Evolutionary conservation across 92 coral and sea anemone genomes (phyloP).

Genomic region (Phenganax marumi): DNA sequence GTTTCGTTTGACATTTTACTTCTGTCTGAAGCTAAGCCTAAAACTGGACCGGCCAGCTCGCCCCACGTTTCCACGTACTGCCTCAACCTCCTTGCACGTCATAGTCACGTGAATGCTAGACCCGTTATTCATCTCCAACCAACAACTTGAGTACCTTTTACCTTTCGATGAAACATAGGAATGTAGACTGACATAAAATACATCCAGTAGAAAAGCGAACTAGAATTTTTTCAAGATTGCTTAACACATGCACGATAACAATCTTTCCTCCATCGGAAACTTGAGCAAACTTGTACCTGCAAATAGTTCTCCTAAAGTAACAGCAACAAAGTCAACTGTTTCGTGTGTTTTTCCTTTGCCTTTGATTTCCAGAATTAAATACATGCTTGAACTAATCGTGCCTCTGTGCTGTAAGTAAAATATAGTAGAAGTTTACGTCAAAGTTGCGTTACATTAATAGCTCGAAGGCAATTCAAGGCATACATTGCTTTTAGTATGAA

Average conservation of each 20-base stretch:
- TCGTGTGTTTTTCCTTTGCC: slow-evolving; percentile 33
- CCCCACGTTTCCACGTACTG: slow-evolving; percentile 1
- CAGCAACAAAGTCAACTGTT: slow-evolving; percentile 23
- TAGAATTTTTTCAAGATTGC: background rate
- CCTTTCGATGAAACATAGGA: background rate
- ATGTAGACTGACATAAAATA: background rate
- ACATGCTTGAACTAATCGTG: slow-evolving; percentile 16
- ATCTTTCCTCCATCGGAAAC: background rate
- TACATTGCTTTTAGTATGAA: too few species aligned
- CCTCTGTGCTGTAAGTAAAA: slow-evolving; percentile 25
- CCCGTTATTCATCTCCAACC: slow-evolving; percentile 37
- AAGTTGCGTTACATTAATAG: too few species aligned
- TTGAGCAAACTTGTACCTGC: slow-evolving; percentile 1
- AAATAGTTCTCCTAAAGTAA: slow-evolving; percentile 28
- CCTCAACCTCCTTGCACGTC: slow-evolving; percentile 31
- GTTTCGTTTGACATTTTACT: slow-evolving; percentile 5
- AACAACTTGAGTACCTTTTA: slow-evolving; percentile 14
- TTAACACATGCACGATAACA: background rate
- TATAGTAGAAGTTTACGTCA: background rate
- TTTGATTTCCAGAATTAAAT: slow-evolving; percentile 27
- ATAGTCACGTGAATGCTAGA: slow-evolving; percentile 28
- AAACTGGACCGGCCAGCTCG: slow-evolving; percentile 18
- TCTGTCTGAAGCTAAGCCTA: slow-evolving; percentile 33
- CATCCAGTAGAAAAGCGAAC: too few species aligned
- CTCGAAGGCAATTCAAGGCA: too few species aligned